Percentiles rank a stretch among this genome's conserved stretches.
Conservation (phyloP, 2,797 vertebrate genomes). For the Halcyon chelicuti region DNA sequence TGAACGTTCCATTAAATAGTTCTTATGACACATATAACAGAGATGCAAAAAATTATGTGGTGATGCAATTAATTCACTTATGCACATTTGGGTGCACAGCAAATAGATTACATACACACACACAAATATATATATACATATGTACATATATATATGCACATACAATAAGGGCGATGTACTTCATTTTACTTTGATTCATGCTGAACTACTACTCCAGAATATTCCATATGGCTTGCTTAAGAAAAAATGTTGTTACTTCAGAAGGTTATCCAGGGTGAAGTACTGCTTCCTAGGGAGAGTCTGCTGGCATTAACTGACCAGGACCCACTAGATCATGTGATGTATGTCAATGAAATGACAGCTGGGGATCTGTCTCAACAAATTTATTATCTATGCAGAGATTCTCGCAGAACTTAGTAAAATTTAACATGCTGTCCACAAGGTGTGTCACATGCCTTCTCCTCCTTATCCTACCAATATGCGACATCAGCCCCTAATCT, state of each 20-base stretch:
- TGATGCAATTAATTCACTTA: not conserved
- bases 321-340: not conserved
- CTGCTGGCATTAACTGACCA: not conserved
- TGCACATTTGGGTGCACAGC: not conserved
- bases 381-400: not conserved
- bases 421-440: not conserved
- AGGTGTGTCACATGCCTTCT: not conserved
- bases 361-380: not conserved
- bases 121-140: rapidly evolving
- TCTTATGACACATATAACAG: not conserved
- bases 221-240: not conserved
- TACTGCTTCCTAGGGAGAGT: not conserved
- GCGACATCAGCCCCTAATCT: not conserved
- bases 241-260: not conserved
- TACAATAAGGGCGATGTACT: not conserved
- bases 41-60: not conserved
- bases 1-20: not conserved
- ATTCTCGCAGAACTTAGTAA: not conserved
- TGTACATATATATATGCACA: not conserved
- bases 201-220: not conserved
- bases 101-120: not conserved
- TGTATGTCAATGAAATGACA: not conserved
- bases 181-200: not conserved
- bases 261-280: not conserved
- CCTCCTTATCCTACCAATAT: not conserved